Evolutionary conservation across 1,140 invertebrate genomes (phyloP).

Genomic region (Drosophila watanabei): DNA sequence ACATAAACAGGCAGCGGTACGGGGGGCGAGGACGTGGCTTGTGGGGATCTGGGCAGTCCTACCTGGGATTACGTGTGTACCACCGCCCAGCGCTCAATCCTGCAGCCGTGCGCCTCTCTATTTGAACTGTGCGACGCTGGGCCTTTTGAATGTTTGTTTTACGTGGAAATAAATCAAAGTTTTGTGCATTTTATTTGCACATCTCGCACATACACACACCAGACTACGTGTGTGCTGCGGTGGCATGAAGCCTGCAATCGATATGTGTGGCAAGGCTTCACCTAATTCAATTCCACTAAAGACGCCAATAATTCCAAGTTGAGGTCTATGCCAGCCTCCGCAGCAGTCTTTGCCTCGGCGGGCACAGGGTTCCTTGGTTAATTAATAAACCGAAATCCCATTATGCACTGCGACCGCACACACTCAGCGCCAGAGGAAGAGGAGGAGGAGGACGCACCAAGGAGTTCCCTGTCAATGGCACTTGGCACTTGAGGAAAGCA

Average conservation of each 20-base stretch:
- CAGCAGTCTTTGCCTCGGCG: background rate
- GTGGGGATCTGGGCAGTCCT: conserved; percentile 19
- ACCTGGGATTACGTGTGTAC: conserved; percentile 47
- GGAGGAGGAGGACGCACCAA: background rate
- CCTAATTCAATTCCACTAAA: conserved; percentile 46
- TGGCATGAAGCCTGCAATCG: conserved; percentile 27
- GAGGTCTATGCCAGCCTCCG: conserved; percentile 12
- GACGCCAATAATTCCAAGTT: conserved; percentile 39
- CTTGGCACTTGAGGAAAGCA: conserved; percentile 62
- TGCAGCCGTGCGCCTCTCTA: conserved; percentile 6
- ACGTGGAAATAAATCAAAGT: conserved; percentile 64
- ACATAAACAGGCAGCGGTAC: conserved; percentile 68
- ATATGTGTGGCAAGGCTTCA: conserved; percentile 27
- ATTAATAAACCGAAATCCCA: conserved; percentile 63
- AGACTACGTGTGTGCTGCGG: conserved; percentile 25
- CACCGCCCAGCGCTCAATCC: background rate
- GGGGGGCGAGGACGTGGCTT: background rate
- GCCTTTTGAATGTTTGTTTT: conserved; percentile 58
- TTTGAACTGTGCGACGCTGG: conserved; percentile 37
- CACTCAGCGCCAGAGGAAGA: background rate
- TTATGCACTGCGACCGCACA: conserved; percentile 47
- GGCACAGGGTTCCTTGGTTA: conserved; percentile 28
- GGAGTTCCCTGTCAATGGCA: conserved; percentile 44
- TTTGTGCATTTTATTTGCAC: conserved; percentile 57
- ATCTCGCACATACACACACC: conserved; percentile 14